phyloP scores from a whole-genome alignment of 2,797 vertebrate genomes.

The Florisuga fusca region DNA sequence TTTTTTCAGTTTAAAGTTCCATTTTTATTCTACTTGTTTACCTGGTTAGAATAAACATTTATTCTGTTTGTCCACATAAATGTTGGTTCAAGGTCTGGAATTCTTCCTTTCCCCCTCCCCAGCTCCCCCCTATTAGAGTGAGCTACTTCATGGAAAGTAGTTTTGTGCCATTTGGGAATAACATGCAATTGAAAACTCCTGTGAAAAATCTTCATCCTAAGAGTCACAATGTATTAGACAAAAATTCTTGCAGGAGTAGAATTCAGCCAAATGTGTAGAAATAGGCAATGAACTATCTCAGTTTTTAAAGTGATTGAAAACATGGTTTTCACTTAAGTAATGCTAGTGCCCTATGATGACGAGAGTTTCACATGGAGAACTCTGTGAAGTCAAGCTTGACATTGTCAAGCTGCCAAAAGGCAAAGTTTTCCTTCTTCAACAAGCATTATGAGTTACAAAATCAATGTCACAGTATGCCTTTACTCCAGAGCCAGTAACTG shows the following conservation, averaged over 20 bases:
- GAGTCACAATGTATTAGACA: not conserved
- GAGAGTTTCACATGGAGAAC: not conserved
- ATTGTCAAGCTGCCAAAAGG: not conserved
- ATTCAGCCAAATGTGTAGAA: not conserved
- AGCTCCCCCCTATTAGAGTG: not conserved
- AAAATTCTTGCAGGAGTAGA: not conserved
- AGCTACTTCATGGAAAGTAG: not conserved
- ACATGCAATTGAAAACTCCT: not conserved
- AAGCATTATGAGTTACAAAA: not conserved
- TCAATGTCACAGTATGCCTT: not conserved
- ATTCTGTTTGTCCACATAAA: not conserved
- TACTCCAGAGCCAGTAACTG: not conserved
- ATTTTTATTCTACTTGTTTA: not conserved
- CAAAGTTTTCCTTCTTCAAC: not conserved
- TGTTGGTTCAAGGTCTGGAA: not conserved
- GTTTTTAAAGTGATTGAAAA: not conserved
- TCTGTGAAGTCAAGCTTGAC: not conserved
- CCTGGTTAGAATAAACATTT: not conserved
- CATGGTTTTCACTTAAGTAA: not conserved
- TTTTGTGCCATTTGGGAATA: not conserved
- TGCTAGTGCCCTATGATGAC: not conserved
- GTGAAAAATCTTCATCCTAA: not conserved
- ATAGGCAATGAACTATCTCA: not conserved
- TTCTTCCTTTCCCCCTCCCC: rapidly evolving
- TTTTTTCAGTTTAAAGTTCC: not conserved